Evolutionary conservation across 2,113 vertebrate genomes (phyloP).

Genomic region (Austrofundulus limnaeus): DNA sequence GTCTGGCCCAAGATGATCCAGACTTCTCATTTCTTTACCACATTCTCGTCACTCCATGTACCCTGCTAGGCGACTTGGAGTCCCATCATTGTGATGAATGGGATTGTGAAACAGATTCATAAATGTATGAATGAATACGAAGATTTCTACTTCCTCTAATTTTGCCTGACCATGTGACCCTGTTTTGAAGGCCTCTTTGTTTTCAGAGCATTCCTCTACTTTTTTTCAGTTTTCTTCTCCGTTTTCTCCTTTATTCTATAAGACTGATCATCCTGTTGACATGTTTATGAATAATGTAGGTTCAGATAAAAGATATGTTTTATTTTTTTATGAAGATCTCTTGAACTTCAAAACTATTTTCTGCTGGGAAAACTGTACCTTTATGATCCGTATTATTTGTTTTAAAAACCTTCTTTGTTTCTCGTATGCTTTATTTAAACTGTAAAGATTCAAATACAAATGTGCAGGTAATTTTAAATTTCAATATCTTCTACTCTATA

Average conservation of each 20-base stretch:
- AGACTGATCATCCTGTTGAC: slow-evolving; percentile 65
- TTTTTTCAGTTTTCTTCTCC: slow-evolving; percentile 62
- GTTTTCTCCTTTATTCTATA: slow-evolving; percentile 45
- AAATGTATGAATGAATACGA: slow-evolving; percentile 78
- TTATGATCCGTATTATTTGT: neutral
- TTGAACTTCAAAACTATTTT: too few species aligned
- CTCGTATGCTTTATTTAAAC: neutral
- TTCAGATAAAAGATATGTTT: slow-evolving; percentile 61
- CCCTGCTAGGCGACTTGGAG: slow-evolving; percentile 37
- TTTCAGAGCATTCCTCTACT: slow-evolving; percentile 65
- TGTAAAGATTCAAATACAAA: neutral
- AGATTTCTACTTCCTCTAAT: slow-evolving; percentile 68
- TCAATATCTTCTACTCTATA: neutral
- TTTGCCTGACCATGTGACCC: slow-evolving; percentile 72
- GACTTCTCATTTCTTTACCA: slow-evolving; percentile 51
- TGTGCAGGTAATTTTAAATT: neutral
- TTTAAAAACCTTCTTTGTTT: neutral
- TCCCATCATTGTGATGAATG: slow-evolving; percentile 55
- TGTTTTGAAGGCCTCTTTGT: slow-evolving; percentile 78
- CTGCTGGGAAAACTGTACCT: neutral
- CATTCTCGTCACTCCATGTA: slow-evolving; percentile 61
- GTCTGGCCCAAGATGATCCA: slow-evolving; percentile 51
- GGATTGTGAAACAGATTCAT: slow-evolving; percentile 50
- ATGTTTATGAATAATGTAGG: slow-evolving; percentile 32
- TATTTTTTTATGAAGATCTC: slow-evolving; percentile 54